Evolutionary conservation across 2,113 vertebrate species (phyloP).

Genomic region (Brachypteracias leptosomus): DNA sequence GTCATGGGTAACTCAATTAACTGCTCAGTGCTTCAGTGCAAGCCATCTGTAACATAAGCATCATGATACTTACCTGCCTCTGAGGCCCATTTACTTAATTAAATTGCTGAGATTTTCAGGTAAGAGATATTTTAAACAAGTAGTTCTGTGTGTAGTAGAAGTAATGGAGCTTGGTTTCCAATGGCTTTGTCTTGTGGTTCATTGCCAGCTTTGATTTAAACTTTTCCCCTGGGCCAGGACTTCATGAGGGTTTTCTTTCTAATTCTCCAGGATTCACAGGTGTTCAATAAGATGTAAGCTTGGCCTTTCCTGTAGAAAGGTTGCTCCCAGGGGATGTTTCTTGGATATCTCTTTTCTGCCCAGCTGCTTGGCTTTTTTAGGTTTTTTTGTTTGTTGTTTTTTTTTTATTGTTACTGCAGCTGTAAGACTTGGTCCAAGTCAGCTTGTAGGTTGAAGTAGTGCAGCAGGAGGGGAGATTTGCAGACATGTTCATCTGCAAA

Average conservation of each 20-base stretch:
- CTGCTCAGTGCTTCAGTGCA: not conserved
- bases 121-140: constrained; percentile 26
- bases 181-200: constrained; percentile 28
- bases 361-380: not conserved
- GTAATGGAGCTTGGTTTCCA: constrained; percentile 47
- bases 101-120: constrained; percentile 43
- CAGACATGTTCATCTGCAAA: not conserved
- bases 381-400: too few relatives aligned
- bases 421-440: not conserved
- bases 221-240: not conserved
- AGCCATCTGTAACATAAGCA: constrained; percentile 4
- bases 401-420: not conserved
- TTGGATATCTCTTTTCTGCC: constrained; percentile 9
- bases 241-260: not conserved
- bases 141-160: not conserved
- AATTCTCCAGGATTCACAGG: not conserved
- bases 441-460: not conserved
- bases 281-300: not conserved
- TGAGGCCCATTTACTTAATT: constrained; percentile 53
- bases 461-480: not conserved
- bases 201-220: constrained; percentile 45
- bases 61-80: constrained; percentile 35
- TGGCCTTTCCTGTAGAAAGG: not conserved
- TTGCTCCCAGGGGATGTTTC: not conserved
- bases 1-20: not conserved